Conservation (phyloP, 2,113 vertebrate genomes). For the Hippocampus barbouri region DNA sequence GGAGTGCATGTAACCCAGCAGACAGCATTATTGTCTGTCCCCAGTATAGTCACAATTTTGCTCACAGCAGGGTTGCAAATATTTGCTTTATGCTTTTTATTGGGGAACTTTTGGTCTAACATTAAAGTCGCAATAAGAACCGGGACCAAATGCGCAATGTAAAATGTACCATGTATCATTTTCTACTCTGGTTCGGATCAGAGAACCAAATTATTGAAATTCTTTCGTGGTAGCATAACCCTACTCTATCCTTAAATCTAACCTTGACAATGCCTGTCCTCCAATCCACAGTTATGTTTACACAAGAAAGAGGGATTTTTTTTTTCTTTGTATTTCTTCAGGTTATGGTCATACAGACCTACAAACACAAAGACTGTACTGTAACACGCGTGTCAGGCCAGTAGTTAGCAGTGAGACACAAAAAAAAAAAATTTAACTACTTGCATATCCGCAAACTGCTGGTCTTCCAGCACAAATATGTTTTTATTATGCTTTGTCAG, state of each 20-base stretch:
- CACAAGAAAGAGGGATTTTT: background rate
- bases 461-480: background rate
- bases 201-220: background rate
- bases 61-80: background rate
- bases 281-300: background rate
- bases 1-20: background rate
- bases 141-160: background rate
- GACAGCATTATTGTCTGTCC: background rate
- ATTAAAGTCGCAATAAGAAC: background rate
- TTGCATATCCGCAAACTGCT: background rate
- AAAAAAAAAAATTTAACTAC: background rate
- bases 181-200: background rate
- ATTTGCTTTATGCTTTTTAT: background rate
- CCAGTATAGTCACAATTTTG: background rate
- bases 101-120: background rate
- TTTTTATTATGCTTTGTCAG: background rate
- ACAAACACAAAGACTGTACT: background rate
- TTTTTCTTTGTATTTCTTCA: background rate
- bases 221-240: background rate
- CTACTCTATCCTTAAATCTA: background rate
- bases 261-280: background rate
- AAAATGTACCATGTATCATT: background rate
- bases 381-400: background rate
- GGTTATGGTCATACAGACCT: background rate
- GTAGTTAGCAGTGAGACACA: too few species aligned